A percentile compares a stretch with the other conserved stretches of the same genome.
Evolutionary conservation across 2,888 invertebrate species (phyloP).

Genomic region (Tholera decimalis): DNA sequence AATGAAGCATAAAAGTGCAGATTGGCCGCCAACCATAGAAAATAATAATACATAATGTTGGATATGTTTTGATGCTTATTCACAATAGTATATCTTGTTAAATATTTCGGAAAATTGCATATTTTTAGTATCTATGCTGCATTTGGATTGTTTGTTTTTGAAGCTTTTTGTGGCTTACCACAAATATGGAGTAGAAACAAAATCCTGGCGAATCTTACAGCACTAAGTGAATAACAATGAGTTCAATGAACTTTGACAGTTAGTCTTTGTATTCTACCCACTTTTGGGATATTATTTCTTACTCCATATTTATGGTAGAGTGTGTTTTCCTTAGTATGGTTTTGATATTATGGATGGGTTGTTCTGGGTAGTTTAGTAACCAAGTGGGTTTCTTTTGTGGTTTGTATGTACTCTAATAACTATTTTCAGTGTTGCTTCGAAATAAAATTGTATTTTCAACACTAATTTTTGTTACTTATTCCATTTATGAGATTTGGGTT

Average conservation of each 20-base stretch:
- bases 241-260: slow-evolving; percentile 30
- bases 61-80: background rate
- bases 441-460: slow-evolving; percentile 59
- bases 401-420: slow-evolving; percentile 43
- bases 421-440: slow-evolving; percentile 62
- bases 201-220: background rate
- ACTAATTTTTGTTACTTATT: slow-evolving; percentile 9
- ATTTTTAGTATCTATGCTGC: slow-evolving; percentile 1
- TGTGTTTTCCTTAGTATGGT: slow-evolving; percentile 31
- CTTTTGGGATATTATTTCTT: background rate
- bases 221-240: background rate
- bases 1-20: background rate
- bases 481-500: background rate
- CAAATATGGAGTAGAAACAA: slow-evolving; percentile 5
- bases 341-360: slow-evolving; percentile 43
- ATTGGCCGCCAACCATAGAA: background rate
- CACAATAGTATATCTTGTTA: slow-evolving; percentile 3
- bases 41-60: background rate
- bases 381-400: slow-evolving; percentile 54
- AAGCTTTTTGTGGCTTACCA: slow-evolving; percentile 7
- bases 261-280: background rate
- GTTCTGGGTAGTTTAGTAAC: slow-evolving; percentile 47
- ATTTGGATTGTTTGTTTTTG: slow-evolving; percentile 46
- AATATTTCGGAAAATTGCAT: slow-evolving; percentile 8
- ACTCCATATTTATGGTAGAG: slow-evolving; percentile 24